A percentile compares a stretch with the other conserved stretches of the same genome.
These are phyloP conservation scores for Ochropleura leucogaster DNA, from an alignment of 2,888 invertebrate species.

Conservation along the genomic window DNA sequence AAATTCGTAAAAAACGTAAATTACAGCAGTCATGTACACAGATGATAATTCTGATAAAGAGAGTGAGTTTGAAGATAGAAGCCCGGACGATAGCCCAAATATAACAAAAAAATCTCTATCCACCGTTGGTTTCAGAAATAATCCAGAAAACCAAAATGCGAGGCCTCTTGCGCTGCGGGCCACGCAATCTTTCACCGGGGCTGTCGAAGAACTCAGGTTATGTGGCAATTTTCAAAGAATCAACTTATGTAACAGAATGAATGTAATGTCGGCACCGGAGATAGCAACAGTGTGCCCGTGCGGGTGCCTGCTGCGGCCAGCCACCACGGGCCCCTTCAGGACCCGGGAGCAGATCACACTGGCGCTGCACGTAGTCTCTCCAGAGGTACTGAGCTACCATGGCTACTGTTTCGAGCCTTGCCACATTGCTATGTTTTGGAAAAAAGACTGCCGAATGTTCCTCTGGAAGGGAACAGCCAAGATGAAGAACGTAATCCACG, in stretches of 20 bases:
- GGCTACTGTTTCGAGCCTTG: slow-evolving; percentile 90
- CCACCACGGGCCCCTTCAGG: slow-evolving; percentile 80
- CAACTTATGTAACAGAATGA: slow-evolving; percentile 80
- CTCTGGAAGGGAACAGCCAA: slow-evolving; percentile 89
- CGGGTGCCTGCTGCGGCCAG: slow-evolving; percentile 83
- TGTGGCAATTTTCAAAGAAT: slow-evolving; percentile 83
- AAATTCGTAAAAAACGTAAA: slow-evolving; percentile 66
- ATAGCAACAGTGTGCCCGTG: slow-evolving; percentile 84
- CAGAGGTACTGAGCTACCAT: slow-evolving; percentile 89
- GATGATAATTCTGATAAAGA: slow-evolving; percentile 87
- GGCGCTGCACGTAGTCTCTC: slow-evolving; percentile 86
- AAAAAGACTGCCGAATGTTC: slow-evolving; percentile 93
- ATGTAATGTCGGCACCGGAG: slow-evolving; percentile 76
- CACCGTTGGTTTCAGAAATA: slow-evolving; percentile 83
- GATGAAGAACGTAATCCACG: slow-evolving; percentile 77
- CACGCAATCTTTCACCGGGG: slow-evolving; percentile 86
- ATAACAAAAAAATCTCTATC: slow-evolving; percentile 86
- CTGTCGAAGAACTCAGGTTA: slow-evolving; percentile 83
- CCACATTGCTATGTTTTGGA: slow-evolving; percentile 92
- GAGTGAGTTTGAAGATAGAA: slow-evolving; percentile 83
- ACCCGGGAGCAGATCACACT: slow-evolving; percentile 85
- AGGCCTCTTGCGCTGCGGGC: slow-evolving; percentile 83
- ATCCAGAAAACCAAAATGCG: slow-evolving; percentile 79
- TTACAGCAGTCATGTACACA: slow-evolving; percentile 81
- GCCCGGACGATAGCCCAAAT: slow-evolving; percentile 80